phyloP scores from a whole-genome alignment of 2,888 invertebrate species.

The Heteropelma amictum region DNA sequence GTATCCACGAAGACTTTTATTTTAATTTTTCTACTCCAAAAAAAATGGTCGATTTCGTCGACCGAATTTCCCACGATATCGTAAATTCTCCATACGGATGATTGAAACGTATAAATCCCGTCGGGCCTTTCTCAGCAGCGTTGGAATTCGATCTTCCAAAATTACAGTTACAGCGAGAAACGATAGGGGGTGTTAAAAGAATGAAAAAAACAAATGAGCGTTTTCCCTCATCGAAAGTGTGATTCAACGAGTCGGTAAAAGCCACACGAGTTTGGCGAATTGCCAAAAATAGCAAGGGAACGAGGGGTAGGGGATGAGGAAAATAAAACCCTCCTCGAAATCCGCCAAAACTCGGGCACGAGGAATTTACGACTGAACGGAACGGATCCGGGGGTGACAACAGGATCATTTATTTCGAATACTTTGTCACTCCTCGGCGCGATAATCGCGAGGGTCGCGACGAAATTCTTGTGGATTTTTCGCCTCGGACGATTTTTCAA shows the following conservation, averaged over 20 bases:
- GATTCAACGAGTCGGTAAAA: constrained; percentile 2
- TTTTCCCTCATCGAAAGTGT: too few relatives aligned
- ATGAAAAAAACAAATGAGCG: too few relatives aligned
- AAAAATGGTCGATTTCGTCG: too few relatives aligned
- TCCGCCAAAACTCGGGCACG: constrained; percentile 17
- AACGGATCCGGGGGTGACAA: constrained; percentile 7
- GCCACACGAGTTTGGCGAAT: constrained; percentile 10
- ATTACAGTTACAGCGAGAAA: too few relatives aligned
- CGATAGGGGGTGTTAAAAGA: too few relatives aligned
- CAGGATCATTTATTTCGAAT: constrained; percentile 12
- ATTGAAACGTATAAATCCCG: too few relatives aligned
- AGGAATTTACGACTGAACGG: constrained; percentile 28
- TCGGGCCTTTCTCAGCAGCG: too few relatives aligned
- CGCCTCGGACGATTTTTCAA: not conserved
- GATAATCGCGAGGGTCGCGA: not conserved
- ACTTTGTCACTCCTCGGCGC: constrained; percentile 6
- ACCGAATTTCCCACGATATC: too few relatives aligned
- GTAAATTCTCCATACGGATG: too few relatives aligned
- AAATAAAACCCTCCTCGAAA: not conserved
- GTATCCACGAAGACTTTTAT: too few relatives aligned
- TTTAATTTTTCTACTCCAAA: too few relatives aligned
- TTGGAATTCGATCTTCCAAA: not conserved
- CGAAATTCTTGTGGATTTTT: constrained; percentile 5
- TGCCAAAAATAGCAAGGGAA: constrained; percentile 32
- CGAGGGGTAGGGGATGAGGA: too few relatives aligned